Evolutionary conservation across 2,113 vertebrate genomes (phyloP).

Genomic region (Ornithorhynchus anatinus): DNA sequence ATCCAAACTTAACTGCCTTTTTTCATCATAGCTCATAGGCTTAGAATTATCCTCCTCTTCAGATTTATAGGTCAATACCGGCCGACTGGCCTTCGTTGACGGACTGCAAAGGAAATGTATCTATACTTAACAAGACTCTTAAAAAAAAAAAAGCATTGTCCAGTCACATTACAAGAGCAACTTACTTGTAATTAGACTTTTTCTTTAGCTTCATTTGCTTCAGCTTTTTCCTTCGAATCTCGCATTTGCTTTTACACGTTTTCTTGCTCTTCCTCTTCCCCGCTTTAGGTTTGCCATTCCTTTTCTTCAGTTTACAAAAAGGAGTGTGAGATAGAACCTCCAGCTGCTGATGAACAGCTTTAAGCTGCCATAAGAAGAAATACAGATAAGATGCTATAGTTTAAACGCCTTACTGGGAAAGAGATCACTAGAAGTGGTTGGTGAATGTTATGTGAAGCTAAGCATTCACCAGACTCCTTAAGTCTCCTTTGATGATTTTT

Average conservation of each 20-base stretch:
- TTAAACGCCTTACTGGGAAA: slow-evolving; percentile 31
- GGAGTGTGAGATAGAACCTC: slow-evolving; percentile 74
- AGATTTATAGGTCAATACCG: slow-evolving; percentile 37
- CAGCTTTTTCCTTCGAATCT: slow-evolving; percentile 60
- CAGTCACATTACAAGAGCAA: slow-evolving; percentile 43
- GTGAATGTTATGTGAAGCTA: too few relatives aligned
- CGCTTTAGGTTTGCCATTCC: slow-evolving; percentile 69
- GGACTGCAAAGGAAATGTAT: slow-evolving; percentile 65
- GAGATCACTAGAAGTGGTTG: slow-evolving; percentile 2
- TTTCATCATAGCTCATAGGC: slow-evolving; percentile 87
- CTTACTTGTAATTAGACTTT: slow-evolving; percentile 74
- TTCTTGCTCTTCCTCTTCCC: slow-evolving; percentile 66
- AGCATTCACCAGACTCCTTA: too few relatives aligned
- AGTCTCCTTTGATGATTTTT: too few relatives aligned
- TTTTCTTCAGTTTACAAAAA: slow-evolving; percentile 75
- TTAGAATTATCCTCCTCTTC: slow-evolving; percentile 66
- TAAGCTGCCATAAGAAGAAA: slow-evolving; percentile 71
- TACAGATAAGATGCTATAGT: slow-evolving; percentile 17
- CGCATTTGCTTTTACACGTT: slow-evolving; percentile 51
- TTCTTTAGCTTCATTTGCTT: slow-evolving; percentile 66
- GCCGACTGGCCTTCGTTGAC: slow-evolving; percentile 63
- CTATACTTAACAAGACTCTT: background rate
- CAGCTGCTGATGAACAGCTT: slow-evolving; percentile 80
- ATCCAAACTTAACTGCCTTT: slow-evolving; percentile 82
- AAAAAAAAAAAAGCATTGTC: background rate